Conservation (phyloP, 1,140 invertebrate species). For the Hylaeus volcanicus region DNA sequence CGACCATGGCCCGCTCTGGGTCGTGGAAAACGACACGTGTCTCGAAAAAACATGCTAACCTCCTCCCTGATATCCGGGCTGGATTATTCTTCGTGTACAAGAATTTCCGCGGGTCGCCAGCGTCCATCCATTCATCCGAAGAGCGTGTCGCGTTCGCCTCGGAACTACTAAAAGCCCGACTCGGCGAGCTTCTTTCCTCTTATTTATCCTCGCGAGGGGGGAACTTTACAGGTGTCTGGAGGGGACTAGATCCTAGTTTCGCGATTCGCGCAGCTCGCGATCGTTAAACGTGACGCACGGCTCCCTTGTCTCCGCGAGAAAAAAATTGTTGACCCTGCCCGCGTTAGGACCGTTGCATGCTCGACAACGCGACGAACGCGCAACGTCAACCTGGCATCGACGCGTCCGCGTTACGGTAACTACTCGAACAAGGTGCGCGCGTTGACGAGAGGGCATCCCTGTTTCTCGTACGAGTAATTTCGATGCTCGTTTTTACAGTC, state of each 20-base stretch:
- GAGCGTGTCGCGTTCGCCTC: constrained; percentile 4
- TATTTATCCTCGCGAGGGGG: background rate
- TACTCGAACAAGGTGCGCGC: too few species aligned
- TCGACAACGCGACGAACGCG: too few species aligned
- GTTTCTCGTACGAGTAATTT: too few species aligned
- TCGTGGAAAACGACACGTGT: background rate
- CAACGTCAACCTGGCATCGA: too few species aligned
- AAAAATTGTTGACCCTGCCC: too few species aligned
- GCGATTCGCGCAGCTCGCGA: constrained; percentile 1
- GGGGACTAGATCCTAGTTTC: constrained; percentile 28
- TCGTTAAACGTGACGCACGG: constrained; percentile 30
- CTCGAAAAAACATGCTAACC: constrained; percentile 12
- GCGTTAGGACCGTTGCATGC: too few species aligned
- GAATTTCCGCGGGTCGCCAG: background rate
- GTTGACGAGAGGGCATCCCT: too few species aligned
- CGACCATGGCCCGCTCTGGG: background rate
- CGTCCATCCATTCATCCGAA: background rate
- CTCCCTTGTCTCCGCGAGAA: constrained; percentile 10
- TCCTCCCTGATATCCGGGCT: background rate
- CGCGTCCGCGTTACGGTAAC: too few species aligned
- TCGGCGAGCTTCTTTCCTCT: background rate
- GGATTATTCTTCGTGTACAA: constrained; percentile 9
- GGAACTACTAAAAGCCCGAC: too few species aligned
- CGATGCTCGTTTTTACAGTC: too few species aligned
- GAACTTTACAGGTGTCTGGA: constrained; percentile 28